Evolutionary conservation across 2,113 vertebrate species (phyloP), one percentile per base, ranked within the genome.

Genomic region (Seriola dumerili): DNA sequence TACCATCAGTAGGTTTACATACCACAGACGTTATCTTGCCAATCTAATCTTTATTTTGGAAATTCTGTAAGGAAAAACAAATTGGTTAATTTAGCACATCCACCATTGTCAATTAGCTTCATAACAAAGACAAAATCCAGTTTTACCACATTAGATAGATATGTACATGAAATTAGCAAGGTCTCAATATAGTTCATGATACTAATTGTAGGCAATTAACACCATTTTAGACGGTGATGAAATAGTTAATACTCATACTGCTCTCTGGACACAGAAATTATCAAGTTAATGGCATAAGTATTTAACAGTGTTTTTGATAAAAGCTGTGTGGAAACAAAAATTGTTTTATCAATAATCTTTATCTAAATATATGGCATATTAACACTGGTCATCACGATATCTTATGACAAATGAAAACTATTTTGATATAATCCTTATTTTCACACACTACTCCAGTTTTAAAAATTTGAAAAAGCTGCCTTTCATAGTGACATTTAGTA

Each of bases 1-100:
- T 2, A 83, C 19, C 84, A 81, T 84, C 57, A 72, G 82, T 72
- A 8, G 63, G 10, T 34, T 44, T 58, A 38, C 0, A 6, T 25
- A 32, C 16, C 19, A 72, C 10, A 50, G 32, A 5, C 32, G 3
- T 13, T n/a, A 4, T 55, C 3, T 8, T 70, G 3, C 3, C 23
- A 17, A 1, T 68, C 38, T 64, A 13, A 69, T 21, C 34, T 36
- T 74, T 5, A 55, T 0, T 34, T 46, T 81, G 23, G 0, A 68
- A 52, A 61, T 23, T 75, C 57, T 85, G 44, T 0, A 64, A 52
- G 19, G 40, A 16, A 54, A 64, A 58, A 58, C 0, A 65, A 25
- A 68, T 7, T 16, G 0, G 19, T 42, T 1, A 52, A 58, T 68
- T 14, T 0, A 67, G 7, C 52, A 54, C 21, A 42, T 11, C 40